Evolutionary conservation across 1,140 invertebrate species (phyloP).

Genomic region (Monomorium pharaonis): DNA sequence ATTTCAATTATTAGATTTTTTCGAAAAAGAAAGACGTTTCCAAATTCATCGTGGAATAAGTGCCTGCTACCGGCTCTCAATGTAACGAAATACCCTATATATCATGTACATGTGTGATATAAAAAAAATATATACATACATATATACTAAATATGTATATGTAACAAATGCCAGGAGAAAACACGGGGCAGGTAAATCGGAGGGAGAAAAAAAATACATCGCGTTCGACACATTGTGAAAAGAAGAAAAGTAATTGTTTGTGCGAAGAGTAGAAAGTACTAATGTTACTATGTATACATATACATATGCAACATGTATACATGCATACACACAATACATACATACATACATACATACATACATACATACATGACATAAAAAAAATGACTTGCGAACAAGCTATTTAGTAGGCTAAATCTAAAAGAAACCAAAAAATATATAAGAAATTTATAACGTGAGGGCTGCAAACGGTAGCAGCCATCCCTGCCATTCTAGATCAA

Average conservation of each 20-base stretch:
- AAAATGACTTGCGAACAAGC: slow-evolving; percentile 73
- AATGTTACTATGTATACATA: slow-evolving; percentile 56
- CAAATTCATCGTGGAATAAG: slow-evolving; percentile 39
- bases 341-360: neutral
- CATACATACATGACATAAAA: slow-evolving; percentile 43
- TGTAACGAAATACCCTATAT: slow-evolving; percentile 43
- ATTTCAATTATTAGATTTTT: neutral
- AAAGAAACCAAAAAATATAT: slow-evolving; percentile 24
- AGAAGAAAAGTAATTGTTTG: slow-evolving; percentile 64
- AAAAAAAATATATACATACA: slow-evolving; percentile 57
- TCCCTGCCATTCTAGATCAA: slow-evolving; percentile 75
- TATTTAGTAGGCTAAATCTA: slow-evolving; percentile 71
- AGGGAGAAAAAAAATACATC: slow-evolving; percentile 57
- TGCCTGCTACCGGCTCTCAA: neutral
- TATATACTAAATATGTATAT: slow-evolving; percentile 51
- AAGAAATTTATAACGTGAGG: slow-evolving; percentile 67
- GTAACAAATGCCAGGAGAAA: slow-evolving; percentile 5
- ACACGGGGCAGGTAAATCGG: slow-evolving; percentile 38
- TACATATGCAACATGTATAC: neutral
- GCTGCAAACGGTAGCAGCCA: slow-evolving; percentile 67
- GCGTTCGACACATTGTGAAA: slow-evolving; percentile 65
- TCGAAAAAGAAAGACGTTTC: neutral
- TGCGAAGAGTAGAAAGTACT: slow-evolving; percentile 68
- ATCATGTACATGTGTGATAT: slow-evolving; percentile 46
- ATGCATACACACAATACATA: slow-evolving; percentile 4